A percentile compares a stretch with the other conserved stretches of the same genome.
phyloP scores from a whole-genome alignment of 2,797 vertebrate species.

The Hippocampus kuda region DNA sequence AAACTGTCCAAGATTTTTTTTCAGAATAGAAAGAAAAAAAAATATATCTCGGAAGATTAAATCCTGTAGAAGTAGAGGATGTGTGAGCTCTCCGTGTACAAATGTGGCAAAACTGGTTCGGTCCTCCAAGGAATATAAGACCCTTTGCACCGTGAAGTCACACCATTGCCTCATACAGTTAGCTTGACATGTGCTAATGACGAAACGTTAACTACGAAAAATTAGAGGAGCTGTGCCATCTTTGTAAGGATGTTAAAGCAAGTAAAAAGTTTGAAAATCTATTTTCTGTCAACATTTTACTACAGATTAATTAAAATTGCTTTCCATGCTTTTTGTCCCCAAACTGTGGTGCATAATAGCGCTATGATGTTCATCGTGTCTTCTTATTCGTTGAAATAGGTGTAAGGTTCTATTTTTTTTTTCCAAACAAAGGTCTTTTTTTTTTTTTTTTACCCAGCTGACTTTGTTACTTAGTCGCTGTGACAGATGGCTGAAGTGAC shows the following conservation, averaged over 20 bases:
- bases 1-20: constrained; percentile 57
- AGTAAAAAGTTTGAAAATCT: not conserved
- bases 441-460: too few relatives aligned
- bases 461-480: too few relatives aligned
- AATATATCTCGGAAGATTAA: constrained; percentile 60
- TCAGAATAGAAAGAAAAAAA: constrained; percentile 39
- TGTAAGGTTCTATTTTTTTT: too few relatives aligned
- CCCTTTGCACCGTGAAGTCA: constrained; percentile 6
- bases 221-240: not conserved
- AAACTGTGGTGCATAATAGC: too few relatives aligned
- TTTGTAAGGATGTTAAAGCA: not conserved
- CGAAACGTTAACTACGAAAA: not conserved
- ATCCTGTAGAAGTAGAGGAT: constrained; percentile 45
- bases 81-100: constrained; percentile 29
- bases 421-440: too few relatives aligned
- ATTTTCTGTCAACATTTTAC: too few relatives aligned
- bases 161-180: not conserved
- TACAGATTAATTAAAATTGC: too few relatives aligned
- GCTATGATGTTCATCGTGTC: too few relatives aligned
- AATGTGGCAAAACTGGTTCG: constrained; percentile 54
- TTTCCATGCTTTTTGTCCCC: too few relatives aligned
- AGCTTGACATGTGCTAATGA: not conserved
- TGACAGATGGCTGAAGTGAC: too few relatives aligned
- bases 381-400: too few relatives aligned
- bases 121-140: constrained; percentile 40